Conservation (phyloP, 2,797 vertebrate genomes). For the Alosa sapidissima region DNA sequence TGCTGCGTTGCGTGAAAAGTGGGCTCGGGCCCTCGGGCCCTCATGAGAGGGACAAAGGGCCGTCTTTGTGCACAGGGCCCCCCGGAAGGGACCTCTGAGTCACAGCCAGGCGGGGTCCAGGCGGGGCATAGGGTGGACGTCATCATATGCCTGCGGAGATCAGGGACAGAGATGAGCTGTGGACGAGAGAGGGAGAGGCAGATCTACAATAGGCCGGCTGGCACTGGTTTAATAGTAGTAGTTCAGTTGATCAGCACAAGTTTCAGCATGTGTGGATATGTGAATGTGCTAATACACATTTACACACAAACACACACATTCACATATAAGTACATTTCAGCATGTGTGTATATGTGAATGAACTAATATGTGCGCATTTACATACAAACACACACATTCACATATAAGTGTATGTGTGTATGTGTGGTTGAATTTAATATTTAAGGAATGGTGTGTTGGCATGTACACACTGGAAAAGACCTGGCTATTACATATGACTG, state of each 20-base stretch:
- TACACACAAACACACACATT: neutral
- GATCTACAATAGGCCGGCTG: neutral
- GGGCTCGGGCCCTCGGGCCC: neutral
- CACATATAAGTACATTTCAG: neutral
- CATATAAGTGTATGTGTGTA: neutral
- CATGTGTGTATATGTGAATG: neutral
- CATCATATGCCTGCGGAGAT: neutral
- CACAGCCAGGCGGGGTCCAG: neutral
- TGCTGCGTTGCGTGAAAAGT: neutral
- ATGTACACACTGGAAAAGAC: neutral
- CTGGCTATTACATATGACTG: neutral
- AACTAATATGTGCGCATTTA: neutral
- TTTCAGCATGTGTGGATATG: neutral
- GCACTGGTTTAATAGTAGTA: too few species aligned
- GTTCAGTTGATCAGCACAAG: neutral
- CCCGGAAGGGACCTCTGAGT: neutral
- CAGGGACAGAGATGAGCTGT: neutral
- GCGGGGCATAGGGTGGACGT: neutral
- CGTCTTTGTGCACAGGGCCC: neutral
- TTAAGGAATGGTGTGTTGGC: neutral
- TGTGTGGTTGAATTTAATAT: neutral
- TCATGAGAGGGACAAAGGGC: neutral
- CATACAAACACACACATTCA: neutral
- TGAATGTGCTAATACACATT: neutral
- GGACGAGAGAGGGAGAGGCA: neutral